Percentiles rank a stretch among this genome's conserved stretches.
Conservation (phyloP, 2,888 invertebrate species). For the Caenorhabditis japonica region DNA sequence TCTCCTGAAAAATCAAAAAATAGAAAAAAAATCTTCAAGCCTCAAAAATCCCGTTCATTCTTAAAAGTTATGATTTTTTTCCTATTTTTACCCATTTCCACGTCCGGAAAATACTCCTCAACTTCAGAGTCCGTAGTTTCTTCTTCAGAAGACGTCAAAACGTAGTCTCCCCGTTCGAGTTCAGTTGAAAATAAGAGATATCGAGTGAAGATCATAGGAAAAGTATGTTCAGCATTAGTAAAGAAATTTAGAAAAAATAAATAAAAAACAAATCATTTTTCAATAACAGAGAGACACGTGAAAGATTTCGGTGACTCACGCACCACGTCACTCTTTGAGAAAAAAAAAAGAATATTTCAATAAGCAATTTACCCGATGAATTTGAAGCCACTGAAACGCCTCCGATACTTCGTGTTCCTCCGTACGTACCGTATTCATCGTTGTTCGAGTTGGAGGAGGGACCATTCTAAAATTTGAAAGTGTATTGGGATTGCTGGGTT, state of each 20-base stretch:
- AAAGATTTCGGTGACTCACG: too few species aligned
- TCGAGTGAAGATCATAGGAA: conserved; percentile 5
- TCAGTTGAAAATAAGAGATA: conserved; percentile 4
- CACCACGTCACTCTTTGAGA: neutral
- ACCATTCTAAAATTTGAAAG: conserved; percentile 49
- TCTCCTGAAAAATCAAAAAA: conserved; percentile 26
- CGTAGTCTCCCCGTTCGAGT: neutral
- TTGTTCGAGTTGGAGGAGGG: conserved; percentile 19
- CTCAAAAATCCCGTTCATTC: too few species aligned
- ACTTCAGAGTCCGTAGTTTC: neutral
- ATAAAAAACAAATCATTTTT: neutral
- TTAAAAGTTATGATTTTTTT: neutral
- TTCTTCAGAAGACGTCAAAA: neutral
- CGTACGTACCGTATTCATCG: conserved; percentile 45
- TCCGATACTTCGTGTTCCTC: conserved; percentile 41
- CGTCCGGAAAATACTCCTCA: conserved; percentile 5
- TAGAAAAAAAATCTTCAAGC: neutral
- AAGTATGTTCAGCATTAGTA: too few species aligned
- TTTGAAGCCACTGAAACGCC: conserved; percentile 44
- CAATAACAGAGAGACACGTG: too few species aligned
- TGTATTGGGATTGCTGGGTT: too few species aligned
- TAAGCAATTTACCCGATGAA: too few species aligned
- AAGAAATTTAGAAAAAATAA: too few species aligned
- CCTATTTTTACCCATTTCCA: conserved; percentile 6
- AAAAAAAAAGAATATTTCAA: too few species aligned